Conservation (phyloP, 2,888 invertebrate genomes). For the Bombylius discolor region DNA sequence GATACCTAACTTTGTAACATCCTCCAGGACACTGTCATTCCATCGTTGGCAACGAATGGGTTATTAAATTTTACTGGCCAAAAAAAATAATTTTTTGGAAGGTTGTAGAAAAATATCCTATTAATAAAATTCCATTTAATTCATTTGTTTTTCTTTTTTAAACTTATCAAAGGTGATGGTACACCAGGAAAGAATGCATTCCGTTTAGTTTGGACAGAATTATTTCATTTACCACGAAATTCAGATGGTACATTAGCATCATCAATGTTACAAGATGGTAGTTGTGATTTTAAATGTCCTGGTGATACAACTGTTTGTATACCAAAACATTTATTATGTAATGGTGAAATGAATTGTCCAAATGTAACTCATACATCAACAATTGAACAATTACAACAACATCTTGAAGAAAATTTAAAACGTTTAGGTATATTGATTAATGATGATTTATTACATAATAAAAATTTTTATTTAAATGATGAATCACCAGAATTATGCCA, state of each 20-base stretch:
- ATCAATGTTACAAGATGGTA: conserved; percentile 57
- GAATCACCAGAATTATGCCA: conserved; percentile 64
- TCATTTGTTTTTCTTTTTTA: too few relatives aligned
- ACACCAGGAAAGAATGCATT: conserved; percentile 75
- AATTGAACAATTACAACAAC: conserved; percentile 40
- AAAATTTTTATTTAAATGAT: conserved; percentile 49
- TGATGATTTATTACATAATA: conserved; percentile 37
- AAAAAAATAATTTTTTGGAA: too few relatives aligned
- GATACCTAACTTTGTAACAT: too few relatives aligned
- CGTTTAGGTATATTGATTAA: conserved; percentile 42
- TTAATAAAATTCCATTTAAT: too few relatives aligned
- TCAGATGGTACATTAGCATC: conserved; percentile 68
- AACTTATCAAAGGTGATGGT: conserved; percentile 39
- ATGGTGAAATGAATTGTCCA: conserved; percentile 79
- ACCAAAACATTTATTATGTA: conserved; percentile 70
- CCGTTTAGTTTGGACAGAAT: conserved; percentile 81
- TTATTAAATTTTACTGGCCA: too few relatives aligned
- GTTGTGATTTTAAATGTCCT: conserved; percentile 79
- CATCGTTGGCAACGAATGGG: too few relatives aligned
- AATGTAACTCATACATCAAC: conserved; percentile 44
- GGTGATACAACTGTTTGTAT: conserved; percentile 73
- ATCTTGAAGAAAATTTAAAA: conserved; percentile 47
- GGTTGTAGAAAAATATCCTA: too few relatives aligned
- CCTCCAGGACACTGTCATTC: too few relatives aligned
- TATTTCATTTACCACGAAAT: conserved; percentile 74